Conservation (phyloP, 2,888 invertebrate genomes). For the Drosophila pseudotalamancana region DNA sequence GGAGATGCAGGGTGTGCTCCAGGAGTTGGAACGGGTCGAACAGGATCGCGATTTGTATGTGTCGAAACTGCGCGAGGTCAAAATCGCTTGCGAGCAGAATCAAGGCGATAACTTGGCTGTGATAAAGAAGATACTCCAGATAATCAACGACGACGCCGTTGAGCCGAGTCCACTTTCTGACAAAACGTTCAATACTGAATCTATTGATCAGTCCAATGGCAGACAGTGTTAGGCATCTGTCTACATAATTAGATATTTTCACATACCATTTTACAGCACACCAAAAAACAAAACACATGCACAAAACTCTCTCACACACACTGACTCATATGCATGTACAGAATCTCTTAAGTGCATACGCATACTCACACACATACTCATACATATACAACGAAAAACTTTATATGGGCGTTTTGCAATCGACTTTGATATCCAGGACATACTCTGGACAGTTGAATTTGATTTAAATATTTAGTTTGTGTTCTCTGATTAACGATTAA, state of each 20-base stretch:
- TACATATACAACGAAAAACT: not conserved
- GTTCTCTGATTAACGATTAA: not conserved
- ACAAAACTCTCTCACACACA: not conserved
- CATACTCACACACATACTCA: not conserved
- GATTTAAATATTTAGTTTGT: not conserved
- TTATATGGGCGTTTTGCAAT: not conserved
- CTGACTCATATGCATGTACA: not conserved
- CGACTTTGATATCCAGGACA: not conserved
- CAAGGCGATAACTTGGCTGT: not conserved
- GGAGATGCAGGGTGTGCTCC: not conserved
- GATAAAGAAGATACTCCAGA: conserved; percentile 11
- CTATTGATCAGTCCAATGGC: not conserved
- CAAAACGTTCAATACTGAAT: not conserved
- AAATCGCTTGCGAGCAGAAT: conserved; percentile 15
- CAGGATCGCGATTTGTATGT: conserved; percentile 25
- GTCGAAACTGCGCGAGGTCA: conserved; percentile 17
- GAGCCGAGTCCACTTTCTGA: not conserved
- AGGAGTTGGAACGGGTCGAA: not conserved
- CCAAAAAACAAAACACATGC: not conserved
- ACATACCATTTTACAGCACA: not conserved
- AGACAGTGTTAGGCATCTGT: conserved; percentile 4
- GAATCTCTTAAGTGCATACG: not conserved
- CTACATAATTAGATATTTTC: not conserved
- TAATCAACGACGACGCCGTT: conserved; percentile 9
- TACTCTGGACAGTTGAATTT: too few relatives aligned